Evolutionary conservation across 2,888 invertebrate genomes (phyloP).

Genomic region (Lottia gigantea): DNA sequence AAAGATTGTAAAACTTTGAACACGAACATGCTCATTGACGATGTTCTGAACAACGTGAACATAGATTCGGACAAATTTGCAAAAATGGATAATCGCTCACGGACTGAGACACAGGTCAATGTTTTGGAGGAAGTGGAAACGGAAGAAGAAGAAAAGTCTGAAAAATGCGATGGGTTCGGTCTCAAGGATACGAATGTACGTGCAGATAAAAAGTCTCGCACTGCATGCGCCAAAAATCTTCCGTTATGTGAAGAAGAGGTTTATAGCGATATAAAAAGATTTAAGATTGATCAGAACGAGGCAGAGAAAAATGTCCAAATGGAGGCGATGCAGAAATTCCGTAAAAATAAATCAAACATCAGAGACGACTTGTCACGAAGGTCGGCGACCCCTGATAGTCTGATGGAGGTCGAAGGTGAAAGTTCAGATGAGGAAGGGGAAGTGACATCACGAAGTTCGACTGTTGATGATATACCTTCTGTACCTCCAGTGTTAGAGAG

Average conservation of each 20-base stretch:
- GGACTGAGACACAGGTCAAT: constrained; percentile 70
- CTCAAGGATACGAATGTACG: constrained; percentile 72
- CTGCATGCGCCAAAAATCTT: constrained; percentile 29
- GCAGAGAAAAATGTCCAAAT: constrained; percentile 62
- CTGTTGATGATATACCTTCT: constrained; percentile 27
- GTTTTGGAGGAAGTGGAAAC: constrained; percentile 41
- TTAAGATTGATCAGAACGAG: constrained; percentile 43
- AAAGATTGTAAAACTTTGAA: constrained; percentile 75
- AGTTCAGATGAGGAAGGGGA: constrained; percentile 39
- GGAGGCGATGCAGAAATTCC: constrained; percentile 56
- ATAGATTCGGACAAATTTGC: constrained; percentile 74
- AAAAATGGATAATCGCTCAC: constrained; percentile 69
- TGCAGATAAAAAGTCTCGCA: constrained; percentile 53
- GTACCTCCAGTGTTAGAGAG: constrained; percentile 28
- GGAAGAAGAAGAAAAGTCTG: constrained; percentile 32
- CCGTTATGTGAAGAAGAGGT: constrained; percentile 24
- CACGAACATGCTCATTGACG: constrained; percentile 70
- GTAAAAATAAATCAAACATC: constrained; percentile 29
- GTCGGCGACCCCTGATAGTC: constrained; percentile 24
- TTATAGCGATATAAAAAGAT: constrained; percentile 44
- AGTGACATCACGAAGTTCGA: constrained; percentile 26
- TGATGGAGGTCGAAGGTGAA: constrained; percentile 34
- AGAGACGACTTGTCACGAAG: constrained; percentile 31
- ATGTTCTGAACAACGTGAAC: constrained; percentile 69
- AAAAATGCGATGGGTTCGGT: constrained; percentile 20